Conservation (phyloP, 2,888 invertebrate species). For the Pristionchus arcanus region DNA sequence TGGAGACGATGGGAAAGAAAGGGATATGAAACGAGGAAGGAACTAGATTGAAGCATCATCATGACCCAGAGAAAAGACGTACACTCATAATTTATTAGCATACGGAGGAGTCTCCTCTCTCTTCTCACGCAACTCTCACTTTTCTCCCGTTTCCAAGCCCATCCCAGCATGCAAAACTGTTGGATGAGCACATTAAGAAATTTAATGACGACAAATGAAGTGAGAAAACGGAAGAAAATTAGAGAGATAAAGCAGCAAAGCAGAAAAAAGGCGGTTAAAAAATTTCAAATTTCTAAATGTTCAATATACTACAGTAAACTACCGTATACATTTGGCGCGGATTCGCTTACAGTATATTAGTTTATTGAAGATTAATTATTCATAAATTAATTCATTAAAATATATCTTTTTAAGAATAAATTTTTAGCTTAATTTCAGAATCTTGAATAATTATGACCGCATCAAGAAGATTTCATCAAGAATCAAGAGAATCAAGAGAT, state of each 20-base stretch:
- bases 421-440: too few relatives aligned
- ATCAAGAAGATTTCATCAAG: too few relatives aligned
- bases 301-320: neutral
- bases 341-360: neutral
- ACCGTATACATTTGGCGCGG: neutral
- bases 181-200: neutral
- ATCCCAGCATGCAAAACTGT: slow-evolving; percentile 10
- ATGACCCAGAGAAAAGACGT: slow-evolving; percentile 31
- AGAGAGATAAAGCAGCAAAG: neutral
- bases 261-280: neutral
- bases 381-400: too few relatives aligned
- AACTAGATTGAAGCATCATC: slow-evolving; percentile 8
- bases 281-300: neutral
- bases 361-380: too few relatives aligned
- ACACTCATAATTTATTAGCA: slow-evolving; percentile 46
- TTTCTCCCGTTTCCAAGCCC: slow-evolving; percentile 27
- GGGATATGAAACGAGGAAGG: neutral
- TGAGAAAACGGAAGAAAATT: neutral
- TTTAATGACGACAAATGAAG: neutral
- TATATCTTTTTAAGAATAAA: too few relatives aligned
- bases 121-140: slow-evolving; percentile 42
- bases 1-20: slow-evolving; percentile 5
- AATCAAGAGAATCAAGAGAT: too few relatives aligned
- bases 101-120: slow-evolving; percentile 8
- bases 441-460: too few relatives aligned